phyloP scores from a whole-genome alignment of 1,140 invertebrate species.

The Neodiprion pinetum region DNA sequence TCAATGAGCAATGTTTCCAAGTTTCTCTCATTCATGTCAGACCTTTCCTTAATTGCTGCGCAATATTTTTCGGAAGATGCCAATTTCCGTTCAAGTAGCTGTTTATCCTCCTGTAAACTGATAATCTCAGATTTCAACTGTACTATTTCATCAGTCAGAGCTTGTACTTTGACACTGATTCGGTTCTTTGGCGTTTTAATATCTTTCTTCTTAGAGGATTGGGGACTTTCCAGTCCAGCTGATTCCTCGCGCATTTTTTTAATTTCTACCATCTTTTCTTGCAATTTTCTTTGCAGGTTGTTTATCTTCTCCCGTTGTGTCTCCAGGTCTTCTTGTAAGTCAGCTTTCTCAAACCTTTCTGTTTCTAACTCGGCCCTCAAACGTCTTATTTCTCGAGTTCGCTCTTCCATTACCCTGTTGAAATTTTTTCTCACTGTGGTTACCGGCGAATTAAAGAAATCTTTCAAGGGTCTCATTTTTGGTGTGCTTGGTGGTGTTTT shows the following conservation, averaged over 20 bases:
- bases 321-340: slow-evolving; percentile 51
- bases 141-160: slow-evolving; percentile 41
- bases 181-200: slow-evolving; percentile 25
- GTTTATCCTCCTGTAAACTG: slow-evolving; percentile 44
- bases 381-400: slow-evolving; percentile 44
- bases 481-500: slow-evolving; percentile 34
- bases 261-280: slow-evolving; percentile 41
- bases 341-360: slow-evolving; percentile 51
- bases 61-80: slow-evolving; percentile 32
- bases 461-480: slow-evolving; percentile 34
- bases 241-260: slow-evolving; percentile 38
- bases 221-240: slow-evolving; percentile 37
- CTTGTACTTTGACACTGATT: slow-evolving; percentile 46
- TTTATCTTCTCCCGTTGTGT: slow-evolving; percentile 45
- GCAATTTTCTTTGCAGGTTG: slow-evolving; percentile 45
- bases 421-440: slow-evolving; percentile 40
- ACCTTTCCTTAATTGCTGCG: slow-evolving; percentile 40
- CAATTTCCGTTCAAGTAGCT: slow-evolving; percentile 38
- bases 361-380: slow-evolving; percentile 48
- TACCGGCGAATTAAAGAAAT: slow-evolving; percentile 53
- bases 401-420: slow-evolving; percentile 46
- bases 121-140: slow-evolving; percentile 42
- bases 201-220: slow-evolving; percentile 37
- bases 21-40: slow-evolving; percentile 37
- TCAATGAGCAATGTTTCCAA: slow-evolving; percentile 41